A percentile compares a stretch with the other conserved stretches of the same genome.
Evolutionary conservation across 2,113 vertebrate species (phyloP).

Genomic region (Podarcis raffonei): DNA sequence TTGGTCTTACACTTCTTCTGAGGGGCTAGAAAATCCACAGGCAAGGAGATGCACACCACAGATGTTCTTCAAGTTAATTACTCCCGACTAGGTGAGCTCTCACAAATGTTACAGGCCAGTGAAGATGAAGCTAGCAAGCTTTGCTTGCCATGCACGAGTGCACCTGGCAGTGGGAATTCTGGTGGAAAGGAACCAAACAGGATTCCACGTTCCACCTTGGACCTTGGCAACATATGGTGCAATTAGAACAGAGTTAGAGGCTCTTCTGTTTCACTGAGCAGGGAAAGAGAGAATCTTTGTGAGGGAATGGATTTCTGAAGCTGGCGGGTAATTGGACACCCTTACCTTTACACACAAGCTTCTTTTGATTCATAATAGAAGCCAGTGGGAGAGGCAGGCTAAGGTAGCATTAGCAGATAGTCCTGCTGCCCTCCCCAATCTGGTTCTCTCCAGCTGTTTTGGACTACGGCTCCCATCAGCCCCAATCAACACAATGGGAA

Average conservation of each 20-base stretch:
- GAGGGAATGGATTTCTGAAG: neutral
- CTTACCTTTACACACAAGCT: neutral
- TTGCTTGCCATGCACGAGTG: neutral
- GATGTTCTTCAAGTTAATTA: slow-evolving; percentile 14
- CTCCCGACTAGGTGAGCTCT: neutral
- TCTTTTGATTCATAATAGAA: neutral
- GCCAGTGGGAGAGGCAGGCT: neutral
- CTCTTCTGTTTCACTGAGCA: neutral
- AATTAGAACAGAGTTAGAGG: neutral
- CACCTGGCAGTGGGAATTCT: neutral
- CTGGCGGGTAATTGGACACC: neutral
- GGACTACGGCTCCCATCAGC: no score
- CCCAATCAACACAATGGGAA: no score
- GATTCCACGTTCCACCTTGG: neutral
- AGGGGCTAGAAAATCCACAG: neutral
- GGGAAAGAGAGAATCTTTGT: neutral
- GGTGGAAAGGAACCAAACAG: neutral
- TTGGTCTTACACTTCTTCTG: neutral
- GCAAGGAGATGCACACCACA: neutral
- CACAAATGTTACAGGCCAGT: neutral
- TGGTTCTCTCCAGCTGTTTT: no score
- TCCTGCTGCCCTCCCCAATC: no score
- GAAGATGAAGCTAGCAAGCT: neutral
- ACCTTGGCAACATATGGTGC: neutral
- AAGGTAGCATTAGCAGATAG: neutral